Percentiles rank a stretch among this genome's conserved stretches.
Conservation (phyloP, 1,140 invertebrate species). For the Brachionus calyciflorus region DNA sequence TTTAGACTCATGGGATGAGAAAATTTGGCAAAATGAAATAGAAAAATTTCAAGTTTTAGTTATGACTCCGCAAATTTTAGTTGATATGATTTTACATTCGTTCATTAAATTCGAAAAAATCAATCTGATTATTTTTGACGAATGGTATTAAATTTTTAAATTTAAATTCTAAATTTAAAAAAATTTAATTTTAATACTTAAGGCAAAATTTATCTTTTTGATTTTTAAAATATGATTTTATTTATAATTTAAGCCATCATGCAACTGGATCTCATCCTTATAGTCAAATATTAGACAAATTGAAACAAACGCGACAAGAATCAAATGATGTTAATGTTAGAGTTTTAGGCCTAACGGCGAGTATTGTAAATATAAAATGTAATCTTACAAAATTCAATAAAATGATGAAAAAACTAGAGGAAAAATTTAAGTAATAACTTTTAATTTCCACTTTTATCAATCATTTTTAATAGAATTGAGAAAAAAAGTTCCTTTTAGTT, state of each 20-base stretch:
- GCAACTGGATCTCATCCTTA: slow-evolving; percentile 9
- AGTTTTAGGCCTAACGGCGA: slow-evolving; percentile 45
- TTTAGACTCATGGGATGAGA: slow-evolving; percentile 58
- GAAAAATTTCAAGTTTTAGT: slow-evolving; percentile 68
- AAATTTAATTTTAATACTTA: no score
- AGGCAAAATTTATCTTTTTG: no score
- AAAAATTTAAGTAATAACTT: neutral
- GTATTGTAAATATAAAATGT: slow-evolving; percentile 30
- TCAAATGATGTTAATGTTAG: neutral
- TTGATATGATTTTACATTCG: slow-evolving; percentile 67
- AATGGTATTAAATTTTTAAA: slow-evolving; percentile 24
- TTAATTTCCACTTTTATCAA: neutral
- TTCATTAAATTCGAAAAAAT: slow-evolving; percentile 27
- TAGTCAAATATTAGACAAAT: slow-evolving; percentile 11
- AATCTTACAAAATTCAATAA: neutral
- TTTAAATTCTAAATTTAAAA: no score
- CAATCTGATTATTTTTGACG: slow-evolving; percentile 46
- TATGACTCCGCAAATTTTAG: slow-evolving; percentile 78
- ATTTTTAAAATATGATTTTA: neutral
- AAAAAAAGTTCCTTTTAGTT: no score
- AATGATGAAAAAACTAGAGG: slow-evolving; percentile 23
- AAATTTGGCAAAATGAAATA: slow-evolving; percentile 69
- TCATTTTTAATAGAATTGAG: no score
- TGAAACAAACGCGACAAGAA: neutral
- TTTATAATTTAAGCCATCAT: slow-evolving; percentile 19